These are phyloP conservation scores for Montipora cactus DNA, from an alignment of 64 coral and sea anemone genomes.

Conservation along the genomic window DNA sequence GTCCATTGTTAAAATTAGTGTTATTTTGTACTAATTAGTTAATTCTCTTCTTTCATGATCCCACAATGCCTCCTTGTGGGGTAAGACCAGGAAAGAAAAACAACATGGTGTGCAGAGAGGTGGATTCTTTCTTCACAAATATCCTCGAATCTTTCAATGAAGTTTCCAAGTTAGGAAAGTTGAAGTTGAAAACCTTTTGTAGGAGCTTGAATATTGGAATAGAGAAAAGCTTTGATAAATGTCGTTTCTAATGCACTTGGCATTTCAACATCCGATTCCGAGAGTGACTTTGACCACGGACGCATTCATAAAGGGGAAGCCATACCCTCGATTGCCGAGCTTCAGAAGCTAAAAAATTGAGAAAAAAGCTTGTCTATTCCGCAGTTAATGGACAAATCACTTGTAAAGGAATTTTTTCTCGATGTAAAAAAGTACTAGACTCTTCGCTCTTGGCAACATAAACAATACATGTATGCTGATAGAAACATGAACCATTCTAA, in stretches of 20 bases:
- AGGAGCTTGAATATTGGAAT: neutral
- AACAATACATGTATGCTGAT: neutral
- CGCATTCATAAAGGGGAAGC: no score
- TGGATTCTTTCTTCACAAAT: neutral
- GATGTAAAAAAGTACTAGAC: no score
- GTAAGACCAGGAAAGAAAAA: neutral
- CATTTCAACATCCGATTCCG: conserved; percentile 36
- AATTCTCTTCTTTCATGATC: neutral
- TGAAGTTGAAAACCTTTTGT: no score
- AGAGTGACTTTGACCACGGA: no score
- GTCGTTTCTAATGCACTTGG: conserved; percentile 37
- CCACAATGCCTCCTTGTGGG: conserved; percentile 76
- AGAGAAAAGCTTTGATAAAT: conserved; percentile 38
- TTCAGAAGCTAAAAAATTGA: no score
- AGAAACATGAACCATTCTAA: neutral
- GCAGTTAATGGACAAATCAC: no score
- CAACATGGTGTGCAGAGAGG: neutral
- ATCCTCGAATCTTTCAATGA: conserved; percentile 25
- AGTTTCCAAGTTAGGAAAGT: neutral
- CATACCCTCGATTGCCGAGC: no score
- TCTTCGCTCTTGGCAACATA: no score
- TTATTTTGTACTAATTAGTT: no score
- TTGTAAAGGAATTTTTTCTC: no score
- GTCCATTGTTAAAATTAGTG: no score
- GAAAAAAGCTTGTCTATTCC: no score